Percentiles rank a stretch among this genome's conserved stretches.
These are phyloP conservation scores for Dolichotis patagonum DNA, from an alignment of 2,113 vertebrate species.

Conservation along the genomic window DNA sequence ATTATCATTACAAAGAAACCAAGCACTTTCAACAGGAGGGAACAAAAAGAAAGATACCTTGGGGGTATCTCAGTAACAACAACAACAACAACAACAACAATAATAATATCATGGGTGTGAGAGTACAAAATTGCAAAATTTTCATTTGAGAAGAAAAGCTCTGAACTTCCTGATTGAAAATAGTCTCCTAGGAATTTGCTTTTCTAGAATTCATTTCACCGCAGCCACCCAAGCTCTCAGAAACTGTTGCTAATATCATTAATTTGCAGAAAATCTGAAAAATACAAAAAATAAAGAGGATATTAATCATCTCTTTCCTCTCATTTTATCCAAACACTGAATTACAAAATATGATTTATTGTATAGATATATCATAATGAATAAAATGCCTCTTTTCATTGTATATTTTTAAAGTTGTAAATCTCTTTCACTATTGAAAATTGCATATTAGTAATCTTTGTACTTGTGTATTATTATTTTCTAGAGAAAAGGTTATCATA, in stretches of 20 bases:
- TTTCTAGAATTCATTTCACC: neutral
- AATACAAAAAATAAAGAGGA: neutral
- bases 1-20: neutral
- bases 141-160: neutral
- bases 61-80: neutral
- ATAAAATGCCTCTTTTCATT: neutral
- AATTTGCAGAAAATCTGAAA: neutral
- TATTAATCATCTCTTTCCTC: neutral
- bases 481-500: neutral
- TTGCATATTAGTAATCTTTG: neutral
- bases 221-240: neutral
- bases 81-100: too few species aligned
- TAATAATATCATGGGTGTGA: too few species aligned
- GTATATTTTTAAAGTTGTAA: neutral
- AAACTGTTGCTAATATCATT: neutral
- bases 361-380: neutral
- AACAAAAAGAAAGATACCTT: neutral
- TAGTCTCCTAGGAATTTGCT: neutral
- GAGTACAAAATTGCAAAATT: neutral
- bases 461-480: neutral
- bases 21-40: neutral
- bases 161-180: neutral
- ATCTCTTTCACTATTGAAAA: neutral
- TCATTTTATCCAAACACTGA: neutral
- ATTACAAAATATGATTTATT: neutral